Conservation (phyloP, 2,797 vertebrate genomes). For the Valencia hispanica region DNA sequence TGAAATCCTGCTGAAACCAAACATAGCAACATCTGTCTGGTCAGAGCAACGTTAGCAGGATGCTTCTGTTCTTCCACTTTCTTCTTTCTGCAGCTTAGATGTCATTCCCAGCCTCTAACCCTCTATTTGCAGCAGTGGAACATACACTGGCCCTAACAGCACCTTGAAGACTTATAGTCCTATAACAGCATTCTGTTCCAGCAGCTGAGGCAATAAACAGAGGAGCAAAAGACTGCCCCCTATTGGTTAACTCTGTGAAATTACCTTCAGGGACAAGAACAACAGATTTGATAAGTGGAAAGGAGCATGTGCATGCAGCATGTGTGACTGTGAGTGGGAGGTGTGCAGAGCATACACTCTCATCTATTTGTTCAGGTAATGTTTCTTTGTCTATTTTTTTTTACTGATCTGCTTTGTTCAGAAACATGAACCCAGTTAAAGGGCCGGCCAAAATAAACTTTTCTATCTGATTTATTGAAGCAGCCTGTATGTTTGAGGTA, state of each 20-base stretch:
- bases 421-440: neutral
- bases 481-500: neutral
- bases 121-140: slow-evolving; percentile 16
- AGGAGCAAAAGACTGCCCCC: slow-evolving; percentile 77
- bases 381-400: neutral
- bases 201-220: slow-evolving; percentile 31
- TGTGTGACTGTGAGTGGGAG: neutral
- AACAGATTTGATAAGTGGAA: neutral
- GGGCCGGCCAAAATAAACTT: neutral
- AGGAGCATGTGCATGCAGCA: neutral
- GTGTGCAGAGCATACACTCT: neutral
- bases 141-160: neutral
- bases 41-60: neutral
- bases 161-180: slow-evolving; percentile 21
- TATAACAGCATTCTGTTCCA: neutral
- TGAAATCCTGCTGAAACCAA: slow-evolving; percentile 8
- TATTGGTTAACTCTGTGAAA: slow-evolving; percentile 58
- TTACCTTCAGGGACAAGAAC: slow-evolving; percentile 24
- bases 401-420: neutral
- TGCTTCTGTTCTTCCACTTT: neutral
- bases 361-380: neutral
- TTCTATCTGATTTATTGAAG: neutral
- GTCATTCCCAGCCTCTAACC: neutral
- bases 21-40: neutral
- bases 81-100: neutral